Percentiles rank a stretch among this genome's conserved stretches.
Conservation (phyloP, 2,797 vertebrate species). For the Sternotherus odoratus region DNA sequence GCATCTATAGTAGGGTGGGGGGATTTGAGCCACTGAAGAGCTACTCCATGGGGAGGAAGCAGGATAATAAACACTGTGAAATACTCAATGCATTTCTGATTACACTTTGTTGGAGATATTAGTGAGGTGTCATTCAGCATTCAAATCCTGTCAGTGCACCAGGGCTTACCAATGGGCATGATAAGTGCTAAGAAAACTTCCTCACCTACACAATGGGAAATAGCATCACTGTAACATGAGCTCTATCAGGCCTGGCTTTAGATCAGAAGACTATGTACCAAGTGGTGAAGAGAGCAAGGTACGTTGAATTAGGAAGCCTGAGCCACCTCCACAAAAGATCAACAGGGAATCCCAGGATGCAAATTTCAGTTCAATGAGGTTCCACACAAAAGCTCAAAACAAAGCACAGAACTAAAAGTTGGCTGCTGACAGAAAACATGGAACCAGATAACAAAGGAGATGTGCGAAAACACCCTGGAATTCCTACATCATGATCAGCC, state of each 20-base stretch:
- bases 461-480: neutral
- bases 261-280: neutral
- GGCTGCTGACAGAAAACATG: rapidly evolving
- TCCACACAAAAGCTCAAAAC: neutral
- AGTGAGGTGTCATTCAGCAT: neutral
- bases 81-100: neutral
- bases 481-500: neutral
- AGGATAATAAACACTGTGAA: neutral
- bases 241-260: neutral
- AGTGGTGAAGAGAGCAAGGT: neutral
- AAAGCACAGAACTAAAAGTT: neutral
- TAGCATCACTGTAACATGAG: neutral
- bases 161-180: too few species aligned
- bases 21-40: neutral
- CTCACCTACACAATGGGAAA: neutral
- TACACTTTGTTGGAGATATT: neutral
- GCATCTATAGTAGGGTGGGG: neutral
- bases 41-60: neutral
- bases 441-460: neutral
- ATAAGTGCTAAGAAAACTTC: neutral
- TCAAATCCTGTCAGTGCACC: neutral
- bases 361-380: constrained; percentile 15
- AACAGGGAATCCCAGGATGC: constrained; percentile 30
- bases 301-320: constrained; percentile 18
- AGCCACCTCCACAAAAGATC: constrained; percentile 3